Percentiles rank a stretch among this genome's conserved stretches.
Conservation (phyloP, 2,113 vertebrate species). For the Lophochroa leadbeateri region DNA sequence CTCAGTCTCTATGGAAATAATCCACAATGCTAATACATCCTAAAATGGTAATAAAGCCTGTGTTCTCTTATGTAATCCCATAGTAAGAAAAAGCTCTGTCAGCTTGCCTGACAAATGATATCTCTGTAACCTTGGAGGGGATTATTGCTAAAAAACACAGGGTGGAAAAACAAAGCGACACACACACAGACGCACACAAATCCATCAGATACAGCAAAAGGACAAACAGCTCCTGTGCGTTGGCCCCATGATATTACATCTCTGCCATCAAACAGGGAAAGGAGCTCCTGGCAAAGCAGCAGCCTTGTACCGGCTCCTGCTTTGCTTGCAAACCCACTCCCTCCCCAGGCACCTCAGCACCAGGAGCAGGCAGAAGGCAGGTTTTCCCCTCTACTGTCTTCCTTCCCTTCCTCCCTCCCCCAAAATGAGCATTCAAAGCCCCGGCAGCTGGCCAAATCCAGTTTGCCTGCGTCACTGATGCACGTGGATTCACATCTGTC, state of each 20-base stretch:
- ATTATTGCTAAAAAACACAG: slow-evolving; percentile 62
- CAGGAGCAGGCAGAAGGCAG: neutral
- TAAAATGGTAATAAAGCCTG: slow-evolving; percentile 68
- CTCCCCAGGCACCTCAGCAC: neutral
- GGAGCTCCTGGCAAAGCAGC: neutral
- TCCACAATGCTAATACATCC: slow-evolving; percentile 62
- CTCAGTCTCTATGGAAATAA: slow-evolving; percentile 62
- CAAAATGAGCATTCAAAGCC: slow-evolving; percentile 48
- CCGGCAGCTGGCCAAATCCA: slow-evolving; percentile 54
- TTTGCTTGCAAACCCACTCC: neutral
- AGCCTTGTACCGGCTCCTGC: neutral
- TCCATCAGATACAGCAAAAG: slow-evolving; percentile 8
- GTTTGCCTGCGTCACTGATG: slow-evolving; percentile 41
- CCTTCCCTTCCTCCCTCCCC: neutral
- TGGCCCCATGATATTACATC: fast-evolving
- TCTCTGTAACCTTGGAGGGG: slow-evolving; percentile 65
- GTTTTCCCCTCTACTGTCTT: neutral
- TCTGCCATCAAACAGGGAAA: neutral
- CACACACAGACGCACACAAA: neutral
- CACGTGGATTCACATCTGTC: slow-evolving; percentile 62
- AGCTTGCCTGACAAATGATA: slow-evolving; percentile 66
- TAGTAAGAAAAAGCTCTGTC: slow-evolving; percentile 61
- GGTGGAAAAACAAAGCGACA: neutral
- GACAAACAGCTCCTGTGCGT: neutral
- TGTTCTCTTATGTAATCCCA: slow-evolving; percentile 70